Conservation (phyloP, 2,797 vertebrate genomes). For the Sebastes jordani region DNA sequence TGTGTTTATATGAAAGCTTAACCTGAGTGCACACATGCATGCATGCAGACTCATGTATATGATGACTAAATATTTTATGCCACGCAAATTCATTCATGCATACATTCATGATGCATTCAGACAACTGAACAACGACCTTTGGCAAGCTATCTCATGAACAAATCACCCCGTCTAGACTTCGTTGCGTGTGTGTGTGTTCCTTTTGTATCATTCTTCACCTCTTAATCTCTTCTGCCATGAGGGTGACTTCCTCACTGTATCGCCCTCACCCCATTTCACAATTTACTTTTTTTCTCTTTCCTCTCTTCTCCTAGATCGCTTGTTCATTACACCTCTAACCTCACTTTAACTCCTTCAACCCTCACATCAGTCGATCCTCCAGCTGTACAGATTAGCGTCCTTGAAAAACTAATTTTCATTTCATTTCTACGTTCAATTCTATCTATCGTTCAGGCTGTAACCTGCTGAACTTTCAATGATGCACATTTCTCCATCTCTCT, state of each 20-base stretch:
- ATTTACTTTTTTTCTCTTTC: background rate
- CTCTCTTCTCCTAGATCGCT: constrained; percentile 18
- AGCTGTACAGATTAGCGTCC: constrained; percentile 21
- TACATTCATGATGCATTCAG: background rate
- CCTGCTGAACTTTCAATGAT: constrained; percentile 30
- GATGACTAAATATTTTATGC: constrained; percentile 47
- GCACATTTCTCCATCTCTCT: constrained; percentile 3
- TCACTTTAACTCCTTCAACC: constrained; percentile 1
- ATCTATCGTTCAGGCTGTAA: constrained; percentile 34
- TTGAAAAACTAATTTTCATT: constrained; percentile 55
- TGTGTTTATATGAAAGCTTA: background rate
- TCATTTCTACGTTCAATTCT: constrained; percentile 10
- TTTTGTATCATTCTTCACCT: background rate
- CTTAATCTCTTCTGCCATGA: background rate
- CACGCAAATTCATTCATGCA: constrained; percentile 9
- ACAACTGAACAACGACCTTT: constrained; percentile 1
- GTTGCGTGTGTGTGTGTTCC: background rate
- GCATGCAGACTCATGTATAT: constrained; percentile 26
- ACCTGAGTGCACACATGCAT: constrained; percentile 5
- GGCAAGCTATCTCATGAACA: background rate
- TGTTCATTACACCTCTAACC: constrained; percentile 54
- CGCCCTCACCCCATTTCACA: constrained; percentile 5
- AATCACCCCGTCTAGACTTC: constrained; percentile 15
- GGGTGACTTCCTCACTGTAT: background rate
- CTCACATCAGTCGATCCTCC: constrained; percentile 10